phyloP scores from a whole-genome alignment of 2,113 vertebrate genomes.

The Prinia subflava region DNA sequence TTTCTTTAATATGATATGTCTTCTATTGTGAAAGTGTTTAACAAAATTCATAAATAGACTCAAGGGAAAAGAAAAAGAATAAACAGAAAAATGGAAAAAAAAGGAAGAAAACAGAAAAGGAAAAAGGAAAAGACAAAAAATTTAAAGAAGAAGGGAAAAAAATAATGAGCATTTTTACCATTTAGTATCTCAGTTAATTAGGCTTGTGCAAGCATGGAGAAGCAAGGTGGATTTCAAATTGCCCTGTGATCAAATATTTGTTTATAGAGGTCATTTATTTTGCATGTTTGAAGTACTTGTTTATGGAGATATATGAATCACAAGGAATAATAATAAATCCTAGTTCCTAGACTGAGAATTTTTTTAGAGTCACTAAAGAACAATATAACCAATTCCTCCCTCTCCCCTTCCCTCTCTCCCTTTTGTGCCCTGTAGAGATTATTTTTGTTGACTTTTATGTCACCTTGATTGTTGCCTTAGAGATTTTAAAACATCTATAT shows the following conservation, averaged over 20 bases:
- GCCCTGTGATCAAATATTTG: background rate
- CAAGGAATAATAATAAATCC: background rate
- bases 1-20: background rate
- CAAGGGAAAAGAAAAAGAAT: fast-evolving
- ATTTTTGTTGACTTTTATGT: background rate
- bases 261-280: background rate
- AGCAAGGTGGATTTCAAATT: background rate
- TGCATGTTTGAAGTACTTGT: background rate
- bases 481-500: background rate
- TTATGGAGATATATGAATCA: background rate
- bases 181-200: background rate
- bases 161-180: background rate
- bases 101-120: fast-evolving
- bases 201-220: background rate
- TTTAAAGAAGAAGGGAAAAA: background rate
- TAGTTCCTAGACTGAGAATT: background rate
- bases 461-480: background rate
- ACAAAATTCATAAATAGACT: background rate
- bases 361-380: background rate
- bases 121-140: background rate
- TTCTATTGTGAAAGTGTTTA: background rate
- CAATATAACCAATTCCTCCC: background rate
- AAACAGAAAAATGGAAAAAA: background rate
- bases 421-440: background rate
- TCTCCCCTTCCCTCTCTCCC: background rate